Evolutionary conservation across 2,888 invertebrate species (phyloP).

Genomic region (Parnassius orleans): DNA sequence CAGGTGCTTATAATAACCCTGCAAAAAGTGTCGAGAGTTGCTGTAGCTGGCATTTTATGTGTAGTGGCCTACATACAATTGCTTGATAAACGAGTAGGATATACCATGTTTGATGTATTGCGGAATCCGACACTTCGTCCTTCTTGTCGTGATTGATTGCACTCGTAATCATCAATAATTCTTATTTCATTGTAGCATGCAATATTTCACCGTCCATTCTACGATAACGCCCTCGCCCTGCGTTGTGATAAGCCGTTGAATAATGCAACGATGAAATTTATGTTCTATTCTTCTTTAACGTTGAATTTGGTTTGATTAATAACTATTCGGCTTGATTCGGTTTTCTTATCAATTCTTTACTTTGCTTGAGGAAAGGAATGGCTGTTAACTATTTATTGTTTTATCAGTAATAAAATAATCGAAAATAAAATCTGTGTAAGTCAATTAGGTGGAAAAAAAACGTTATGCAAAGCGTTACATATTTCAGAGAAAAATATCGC

Average conservation of each 20-base stretch:
- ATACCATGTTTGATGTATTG: slow-evolving; percentile 37
- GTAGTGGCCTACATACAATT: slow-evolving; percentile 26
- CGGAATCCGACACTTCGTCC: slow-evolving; percentile 41
- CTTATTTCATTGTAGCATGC: slow-evolving; percentile 57
- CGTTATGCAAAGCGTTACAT: too few relatives aligned
- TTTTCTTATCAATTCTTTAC: too few relatives aligned
- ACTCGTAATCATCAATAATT: slow-evolving; percentile 53
- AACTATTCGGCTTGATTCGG: too few relatives aligned
- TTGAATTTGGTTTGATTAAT: slow-evolving; percentile 14
- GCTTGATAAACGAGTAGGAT: slow-evolving; percentile 20
- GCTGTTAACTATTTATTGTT: too few relatives aligned
- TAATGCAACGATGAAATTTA: slow-evolving; percentile 52
- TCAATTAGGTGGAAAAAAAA: too few relatives aligned
- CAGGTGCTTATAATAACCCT: slow-evolving; percentile 50
- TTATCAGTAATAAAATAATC: too few relatives aligned
- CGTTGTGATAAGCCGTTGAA: slow-evolving; percentile 46
- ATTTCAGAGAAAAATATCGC: too few relatives aligned
- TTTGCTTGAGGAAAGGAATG: too few relatives aligned
- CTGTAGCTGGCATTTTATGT: slow-evolving; percentile 22
- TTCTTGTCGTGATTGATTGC: slow-evolving; percentile 38
- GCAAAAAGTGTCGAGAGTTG: slow-evolving; percentile 31
- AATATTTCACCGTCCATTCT: slow-evolving; percentile 50
- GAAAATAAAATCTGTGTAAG: too few relatives aligned
- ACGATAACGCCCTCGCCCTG: slow-evolving; percentile 36
- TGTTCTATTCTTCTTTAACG: slow-evolving; percentile 22